A percentile compares a stretch with the other conserved stretches of the same genome.
Conservation (phyloP, 1,140 invertebrate species). For the Cydia splendana region DNA sequence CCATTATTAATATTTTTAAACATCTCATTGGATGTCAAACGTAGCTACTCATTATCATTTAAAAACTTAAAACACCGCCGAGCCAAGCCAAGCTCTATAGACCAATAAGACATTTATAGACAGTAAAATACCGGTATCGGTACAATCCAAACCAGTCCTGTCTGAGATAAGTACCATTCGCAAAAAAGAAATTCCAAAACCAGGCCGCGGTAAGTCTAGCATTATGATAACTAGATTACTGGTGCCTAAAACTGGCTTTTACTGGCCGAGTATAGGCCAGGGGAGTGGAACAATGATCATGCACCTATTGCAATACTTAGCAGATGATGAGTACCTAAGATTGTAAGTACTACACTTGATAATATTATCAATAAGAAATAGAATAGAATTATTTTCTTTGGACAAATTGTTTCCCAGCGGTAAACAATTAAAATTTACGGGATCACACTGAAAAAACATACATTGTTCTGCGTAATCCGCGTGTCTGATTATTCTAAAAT, state of each 20-base stretch:
- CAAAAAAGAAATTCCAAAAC: constrained; percentile 28
- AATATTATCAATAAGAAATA: no score
- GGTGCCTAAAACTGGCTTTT: background rate
- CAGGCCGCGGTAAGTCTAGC: background rate
- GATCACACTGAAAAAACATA: no score
- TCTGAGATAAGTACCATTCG: background rate
- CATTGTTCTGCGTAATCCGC: no score
- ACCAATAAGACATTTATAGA: background rate
- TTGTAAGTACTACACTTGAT: background rate
- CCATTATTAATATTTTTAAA: no score
- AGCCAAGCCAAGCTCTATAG: background rate
- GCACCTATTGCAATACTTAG: background rate
- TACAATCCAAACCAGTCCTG: constrained; percentile 13
- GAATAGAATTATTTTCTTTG: no score
- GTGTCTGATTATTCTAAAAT: no score
- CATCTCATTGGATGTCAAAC: no score
- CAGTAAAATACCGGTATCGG: background rate
- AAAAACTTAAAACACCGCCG: background rate
- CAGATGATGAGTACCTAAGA: background rate
- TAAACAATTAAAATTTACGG: no score
- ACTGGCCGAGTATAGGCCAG: background rate
- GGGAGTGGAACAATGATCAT: constrained; percentile 17
- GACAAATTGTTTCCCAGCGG: no score
- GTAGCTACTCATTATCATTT: no score
- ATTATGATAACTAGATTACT: background rate